These are phyloP conservation scores for Galbula dea DNA, from an alignment of 2,113 vertebrate genomes.

Conservation along the genomic window DNA sequence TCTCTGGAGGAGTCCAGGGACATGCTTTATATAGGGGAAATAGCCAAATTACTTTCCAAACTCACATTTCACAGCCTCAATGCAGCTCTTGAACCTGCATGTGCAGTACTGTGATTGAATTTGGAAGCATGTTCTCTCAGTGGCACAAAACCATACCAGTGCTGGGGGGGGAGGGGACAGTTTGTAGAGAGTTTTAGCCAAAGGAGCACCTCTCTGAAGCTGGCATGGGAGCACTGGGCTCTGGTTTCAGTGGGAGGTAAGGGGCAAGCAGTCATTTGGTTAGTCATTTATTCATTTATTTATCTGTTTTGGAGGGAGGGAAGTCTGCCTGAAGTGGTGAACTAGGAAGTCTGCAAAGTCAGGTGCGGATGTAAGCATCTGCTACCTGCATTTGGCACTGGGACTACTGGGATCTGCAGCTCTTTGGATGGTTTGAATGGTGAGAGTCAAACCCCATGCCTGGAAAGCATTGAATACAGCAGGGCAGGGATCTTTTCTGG, in stretches of 20 bases:
- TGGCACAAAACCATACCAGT: not conserved
- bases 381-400: not conserved
- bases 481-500: not conserved
- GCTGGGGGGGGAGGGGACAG: not conserved
- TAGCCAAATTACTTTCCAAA: not conserved
- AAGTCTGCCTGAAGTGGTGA: not conserved
- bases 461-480: not conserved
- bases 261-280: not conserved
- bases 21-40: accelerated
- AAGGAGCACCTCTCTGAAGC: not conserved
- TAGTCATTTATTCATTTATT: not conserved
- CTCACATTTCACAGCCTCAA: not conserved
- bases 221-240: not conserved
- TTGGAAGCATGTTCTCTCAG: not conserved
- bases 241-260: not conserved
- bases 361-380: not conserved
- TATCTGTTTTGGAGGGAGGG: not conserved
- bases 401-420: not conserved
- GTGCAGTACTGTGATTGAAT: not conserved
- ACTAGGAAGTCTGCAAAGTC: not conserved
- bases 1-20: not conserved
- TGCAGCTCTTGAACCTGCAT: not conserved
- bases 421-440: not conserved
- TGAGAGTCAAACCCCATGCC: not conserved
- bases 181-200: not conserved